Conservation (phyloP, 1,140 invertebrate species). For the Sogatella furcifera region DNA sequence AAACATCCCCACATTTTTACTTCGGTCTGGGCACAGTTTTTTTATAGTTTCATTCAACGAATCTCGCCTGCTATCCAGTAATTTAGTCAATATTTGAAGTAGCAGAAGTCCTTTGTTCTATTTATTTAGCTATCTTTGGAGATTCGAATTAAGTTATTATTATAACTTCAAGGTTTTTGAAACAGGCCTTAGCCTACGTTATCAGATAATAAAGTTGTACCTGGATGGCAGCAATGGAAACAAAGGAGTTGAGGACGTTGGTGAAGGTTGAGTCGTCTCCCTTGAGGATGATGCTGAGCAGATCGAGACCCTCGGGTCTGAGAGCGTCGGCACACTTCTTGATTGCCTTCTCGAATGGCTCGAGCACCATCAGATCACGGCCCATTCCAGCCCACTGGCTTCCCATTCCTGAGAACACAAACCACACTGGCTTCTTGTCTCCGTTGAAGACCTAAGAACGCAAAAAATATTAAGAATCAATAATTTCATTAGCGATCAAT, state of each 20-base stretch:
- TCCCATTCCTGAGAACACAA: constrained; percentile 93
- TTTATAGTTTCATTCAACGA: too few species aligned
- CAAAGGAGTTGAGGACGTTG: constrained; percentile 78
- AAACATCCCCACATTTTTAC: too few species aligned
- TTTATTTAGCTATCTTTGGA: too few species aligned
- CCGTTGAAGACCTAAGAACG: constrained; percentile 20
- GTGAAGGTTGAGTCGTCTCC: constrained; percentile 64
- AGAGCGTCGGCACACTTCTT: constrained; percentile 61
- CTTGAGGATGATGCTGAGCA: constrained; percentile 69
- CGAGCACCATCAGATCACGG: constrained; percentile 65
- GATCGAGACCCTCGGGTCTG: constrained; percentile 63
- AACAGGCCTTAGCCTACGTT: not conserved
- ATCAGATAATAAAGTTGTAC: constrained; percentile 28
- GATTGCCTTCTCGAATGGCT: constrained; percentile 68
- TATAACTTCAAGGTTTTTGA: too few species aligned
- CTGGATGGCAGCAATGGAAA: constrained; percentile 90
- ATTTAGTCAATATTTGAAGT: too few species aligned
- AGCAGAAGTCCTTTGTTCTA: too few species aligned
- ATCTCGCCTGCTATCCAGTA: too few species aligned
- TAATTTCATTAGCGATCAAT: too few species aligned
- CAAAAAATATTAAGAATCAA: not conserved
- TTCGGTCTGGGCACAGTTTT: too few species aligned
- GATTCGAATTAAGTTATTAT: too few species aligned
- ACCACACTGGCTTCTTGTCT: constrained; percentile 77
- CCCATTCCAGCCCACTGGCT: constrained; percentile 94